phyloP scores from a whole-genome alignment of 2,797 vertebrate species.

The Oreochromis mossambicus region DNA sequence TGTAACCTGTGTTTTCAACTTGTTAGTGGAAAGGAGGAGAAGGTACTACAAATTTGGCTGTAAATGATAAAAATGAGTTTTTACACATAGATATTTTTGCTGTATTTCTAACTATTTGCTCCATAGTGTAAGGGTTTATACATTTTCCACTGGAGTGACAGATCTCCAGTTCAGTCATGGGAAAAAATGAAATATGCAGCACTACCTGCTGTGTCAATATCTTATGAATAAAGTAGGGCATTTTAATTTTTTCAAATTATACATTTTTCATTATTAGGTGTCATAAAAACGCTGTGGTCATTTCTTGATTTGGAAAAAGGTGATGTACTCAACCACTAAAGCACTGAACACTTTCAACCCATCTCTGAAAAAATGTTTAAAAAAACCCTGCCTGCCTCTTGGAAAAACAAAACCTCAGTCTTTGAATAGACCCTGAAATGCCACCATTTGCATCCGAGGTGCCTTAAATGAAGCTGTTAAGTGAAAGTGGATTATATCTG shows the following conservation, averaged over 20 bases:
- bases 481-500: conserved; percentile 79
- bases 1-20: neutral
- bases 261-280: neutral
- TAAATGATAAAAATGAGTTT: neutral
- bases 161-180: neutral
- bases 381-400: neutral
- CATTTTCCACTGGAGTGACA: neutral
- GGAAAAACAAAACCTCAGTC: conserved; percentile 5
- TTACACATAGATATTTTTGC: rapidly evolving
- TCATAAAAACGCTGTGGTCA: neutral
- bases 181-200: neutral
- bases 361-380: neutral
- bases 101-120: neutral
- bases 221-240: neutral
- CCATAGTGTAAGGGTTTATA: neutral
- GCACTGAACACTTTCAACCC: neutral
- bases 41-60: neutral
- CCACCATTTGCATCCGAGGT: conserved; percentile 67
- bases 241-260: neutral
- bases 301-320: neutral
- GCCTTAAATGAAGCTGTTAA: conserved; percentile 75
- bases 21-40: neutral
- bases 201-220: neutral
- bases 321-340: neutral
- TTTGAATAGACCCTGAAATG: conserved; percentile 33